phyloP scores from a whole-genome alignment of 35 echinoderm and acorn worm species.

The Acanthaster planci region DNA sequence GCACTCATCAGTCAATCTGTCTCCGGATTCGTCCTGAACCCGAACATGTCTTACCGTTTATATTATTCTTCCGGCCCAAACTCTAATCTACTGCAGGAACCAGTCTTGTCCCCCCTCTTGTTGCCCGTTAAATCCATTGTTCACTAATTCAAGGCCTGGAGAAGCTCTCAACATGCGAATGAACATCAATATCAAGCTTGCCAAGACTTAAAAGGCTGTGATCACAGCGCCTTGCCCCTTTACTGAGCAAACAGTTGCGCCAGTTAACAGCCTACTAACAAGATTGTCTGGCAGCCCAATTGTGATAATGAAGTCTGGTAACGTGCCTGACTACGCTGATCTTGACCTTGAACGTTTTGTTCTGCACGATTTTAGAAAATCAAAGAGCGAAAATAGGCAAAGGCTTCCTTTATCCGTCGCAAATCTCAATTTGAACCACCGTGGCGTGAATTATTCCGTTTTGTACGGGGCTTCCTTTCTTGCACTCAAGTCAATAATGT shows the following conservation, averaged over 20 bases:
- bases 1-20: too few relatives aligned
- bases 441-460: constrained; percentile 7
- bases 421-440: constrained; percentile 7
- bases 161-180: constrained; percentile 3
- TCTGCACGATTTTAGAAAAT: background rate
- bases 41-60: too few relatives aligned
- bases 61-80: too few relatives aligned
- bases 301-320: background rate
- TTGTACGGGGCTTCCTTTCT: background rate
- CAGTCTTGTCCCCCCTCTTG: background rate
- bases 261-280: constrained; percentile 24
- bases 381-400: background rate
- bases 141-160: background rate
- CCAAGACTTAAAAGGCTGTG: background rate
- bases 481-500: background rate
- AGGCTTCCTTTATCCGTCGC: constrained; percentile 11
- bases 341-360: constrained; percentile 7
- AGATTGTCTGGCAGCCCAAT: constrained; percentile 18
- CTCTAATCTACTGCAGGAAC: too few relatives aligned
- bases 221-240: background rate
- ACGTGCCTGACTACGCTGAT: background rate
- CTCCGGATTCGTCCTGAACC: too few relatives aligned
- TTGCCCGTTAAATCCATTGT: background rate
- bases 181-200: background rate
- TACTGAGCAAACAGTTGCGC: background rate